phyloP scores from a whole-genome alignment of 2,797 vertebrate species.

The Gastrophryne carolinensis region DNA sequence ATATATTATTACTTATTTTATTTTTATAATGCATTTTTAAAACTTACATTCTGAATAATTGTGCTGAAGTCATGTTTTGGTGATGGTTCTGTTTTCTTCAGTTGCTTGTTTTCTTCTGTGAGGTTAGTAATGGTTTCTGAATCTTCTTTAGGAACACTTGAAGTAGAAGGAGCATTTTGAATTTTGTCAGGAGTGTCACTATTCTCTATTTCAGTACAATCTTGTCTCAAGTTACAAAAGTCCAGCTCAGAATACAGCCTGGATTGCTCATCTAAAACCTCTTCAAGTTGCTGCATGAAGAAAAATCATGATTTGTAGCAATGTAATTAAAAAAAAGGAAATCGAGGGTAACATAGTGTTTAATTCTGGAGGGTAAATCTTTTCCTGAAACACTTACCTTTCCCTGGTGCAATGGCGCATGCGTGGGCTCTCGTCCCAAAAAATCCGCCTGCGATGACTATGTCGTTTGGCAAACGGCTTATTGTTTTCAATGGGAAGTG shows the following conservation, averaged over 20 bases:
- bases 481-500: too few species aligned
- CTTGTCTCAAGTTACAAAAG: conserved; percentile 54
- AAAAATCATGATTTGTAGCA: not conserved
- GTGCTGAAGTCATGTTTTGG: conserved; percentile 47
- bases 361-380: too few species aligned
- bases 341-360: too few species aligned
- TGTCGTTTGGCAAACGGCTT: too few species aligned
- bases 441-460: too few species aligned
- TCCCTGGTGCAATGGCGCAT: too few species aligned
- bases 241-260: conserved; percentile 55
- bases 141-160: not conserved
- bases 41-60: conserved; percentile 54
- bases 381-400: too few species aligned
- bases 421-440: too few species aligned
- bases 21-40: not conserved
- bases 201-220: conserved; percentile 40
- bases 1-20: too few species aligned
- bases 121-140: conserved; percentile 19
- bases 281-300: conserved; percentile 64
- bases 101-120: conserved; percentile 10
- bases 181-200: conserved; percentile 11
- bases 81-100: conserved; percentile 43
- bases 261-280: conserved; percentile 58
- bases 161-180: not conserved
- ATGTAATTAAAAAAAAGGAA: too few species aligned